These are phyloP conservation scores for Probosciger aterrimus DNA, from an alignment of 2,113 vertebrate genomes.

Conservation along the genomic window DNA sequence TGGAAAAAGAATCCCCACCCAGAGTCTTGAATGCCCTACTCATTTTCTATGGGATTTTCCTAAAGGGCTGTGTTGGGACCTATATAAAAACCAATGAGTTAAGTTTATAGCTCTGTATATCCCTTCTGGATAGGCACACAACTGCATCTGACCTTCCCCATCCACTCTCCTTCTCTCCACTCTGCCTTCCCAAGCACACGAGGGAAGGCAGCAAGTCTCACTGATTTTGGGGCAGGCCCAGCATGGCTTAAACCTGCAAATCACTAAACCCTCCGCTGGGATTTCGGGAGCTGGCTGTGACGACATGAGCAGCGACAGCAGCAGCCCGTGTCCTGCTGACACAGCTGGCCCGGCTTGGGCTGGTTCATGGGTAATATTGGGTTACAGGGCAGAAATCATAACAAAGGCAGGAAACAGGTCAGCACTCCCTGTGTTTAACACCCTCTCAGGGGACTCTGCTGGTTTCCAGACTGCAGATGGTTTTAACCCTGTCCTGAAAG, in stretches of 20 bases:
- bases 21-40: not conserved
- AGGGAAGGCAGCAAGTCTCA: not conserved
- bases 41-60: not conserved
- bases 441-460: constrained; percentile 65
- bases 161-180: not conserved
- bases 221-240: not conserved
- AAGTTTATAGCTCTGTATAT: not conserved
- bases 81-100: not conserved
- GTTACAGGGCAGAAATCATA: constrained; percentile 87
- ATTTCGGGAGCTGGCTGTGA: not conserved
- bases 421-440: constrained; percentile 80
- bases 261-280: not conserved
- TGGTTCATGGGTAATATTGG: constrained; percentile 71
- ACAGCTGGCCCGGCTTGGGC: constrained; percentile 77
- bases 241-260: constrained; percentile 17
- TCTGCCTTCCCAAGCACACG: not conserved
- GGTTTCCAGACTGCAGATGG: constrained; percentile 74
- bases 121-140: not conserved
- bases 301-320: not conserved
- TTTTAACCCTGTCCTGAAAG: constrained; percentile 72
- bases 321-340: constrained; percentile 80
- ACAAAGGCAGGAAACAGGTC: constrained; percentile 93
- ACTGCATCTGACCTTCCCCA: not conserved
- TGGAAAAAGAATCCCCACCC: not conserved
- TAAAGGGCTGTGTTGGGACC: not conserved